phyloP scores from a whole-genome alignment of 2,888 invertebrate species.

The Phyllotreta striolata region DNA sequence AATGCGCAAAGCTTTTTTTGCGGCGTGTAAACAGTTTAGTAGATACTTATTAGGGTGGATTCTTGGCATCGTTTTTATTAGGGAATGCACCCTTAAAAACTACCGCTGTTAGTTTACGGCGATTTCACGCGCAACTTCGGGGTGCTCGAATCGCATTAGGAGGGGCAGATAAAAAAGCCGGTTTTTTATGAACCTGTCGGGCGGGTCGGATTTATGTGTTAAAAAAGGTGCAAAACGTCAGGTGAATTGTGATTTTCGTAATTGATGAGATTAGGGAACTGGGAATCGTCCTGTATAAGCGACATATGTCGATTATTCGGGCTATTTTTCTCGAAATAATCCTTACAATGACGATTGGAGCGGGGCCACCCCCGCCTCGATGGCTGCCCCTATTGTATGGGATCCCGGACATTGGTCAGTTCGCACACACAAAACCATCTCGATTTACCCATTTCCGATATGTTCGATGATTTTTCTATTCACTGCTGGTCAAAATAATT shows the following conservation, averaged over 20 bases:
- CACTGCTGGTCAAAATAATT: conserved; percentile 33
- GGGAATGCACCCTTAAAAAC: conserved; percentile 50
- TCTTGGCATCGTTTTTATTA: conserved; percentile 54
- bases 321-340: conserved; percentile 47
- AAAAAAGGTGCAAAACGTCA: conserved; percentile 48
- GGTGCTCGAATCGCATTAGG: conserved; percentile 35
- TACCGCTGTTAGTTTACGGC: conserved; percentile 47
- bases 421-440: conserved; percentile 33
- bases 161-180: conserved; percentile 45
- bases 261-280: conserved; percentile 40
- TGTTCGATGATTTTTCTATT: conserved; percentile 30
- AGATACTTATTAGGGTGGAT: conserved; percentile 48
- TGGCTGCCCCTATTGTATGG: conserved; percentile 36
- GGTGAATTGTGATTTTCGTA: conserved; percentile 43
- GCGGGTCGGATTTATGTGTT: conserved; percentile 36
- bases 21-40: conserved; percentile 54
- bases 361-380: conserved; percentile 45
- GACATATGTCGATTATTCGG: conserved; percentile 36
- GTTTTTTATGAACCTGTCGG: conserved; percentile 51
- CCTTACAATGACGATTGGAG: conserved; percentile 45
- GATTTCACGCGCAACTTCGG: conserved; percentile 16
- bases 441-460: conserved; percentile 37
- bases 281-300: conserved; percentile 7
- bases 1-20: conserved; percentile 52
- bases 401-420: conserved; percentile 44